Conservation (phyloP, 2,888 invertebrate genomes). For the Lithophane leautieri region DNA sequence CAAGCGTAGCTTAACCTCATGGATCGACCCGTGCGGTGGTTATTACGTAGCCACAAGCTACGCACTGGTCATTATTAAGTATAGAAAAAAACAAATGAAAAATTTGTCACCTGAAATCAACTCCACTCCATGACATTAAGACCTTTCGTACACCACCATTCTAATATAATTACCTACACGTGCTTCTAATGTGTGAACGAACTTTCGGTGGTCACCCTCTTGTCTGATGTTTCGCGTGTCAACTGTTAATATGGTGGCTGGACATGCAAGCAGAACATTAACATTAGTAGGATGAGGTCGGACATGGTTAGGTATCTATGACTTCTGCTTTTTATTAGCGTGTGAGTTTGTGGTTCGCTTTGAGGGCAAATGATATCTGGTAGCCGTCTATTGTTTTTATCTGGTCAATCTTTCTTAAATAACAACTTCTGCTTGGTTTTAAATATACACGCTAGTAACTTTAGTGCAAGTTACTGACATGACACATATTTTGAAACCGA, state of each 20-base stretch:
- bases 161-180: conserved; percentile 38
- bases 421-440: too few relatives aligned
- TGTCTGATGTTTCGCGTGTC: conserved; percentile 70
- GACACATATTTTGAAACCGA: too few relatives aligned
- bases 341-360: conserved; percentile 27
- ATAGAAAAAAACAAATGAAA: neutral
- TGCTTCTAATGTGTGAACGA: conserved; percentile 60
- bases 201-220: conserved; percentile 55
- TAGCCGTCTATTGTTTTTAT: too few relatives aligned
- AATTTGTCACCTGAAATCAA: neutral
- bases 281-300: conserved; percentile 70
- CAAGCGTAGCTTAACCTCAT: too few relatives aligned
- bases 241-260: conserved; percentile 67
- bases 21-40: too few relatives aligned
- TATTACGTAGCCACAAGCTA: too few relatives aligned
- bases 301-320: conserved; percentile 56
- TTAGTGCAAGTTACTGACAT: too few relatives aligned
- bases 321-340: conserved; percentile 49
- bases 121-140: conserved; percentile 1
- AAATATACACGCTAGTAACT: too few relatives aligned
- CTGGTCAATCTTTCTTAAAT: too few relatives aligned
- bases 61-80: too few relatives aligned
- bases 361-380: neutral
- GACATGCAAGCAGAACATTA: conserved; percentile 74
- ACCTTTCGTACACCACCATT: conserved; percentile 15